Percentiles rank a stretch among this genome's conserved stretches.
Evolutionary conservation across 2,888 invertebrate species (phyloP).

Genomic region (Drosophila nigricruria): DNA sequence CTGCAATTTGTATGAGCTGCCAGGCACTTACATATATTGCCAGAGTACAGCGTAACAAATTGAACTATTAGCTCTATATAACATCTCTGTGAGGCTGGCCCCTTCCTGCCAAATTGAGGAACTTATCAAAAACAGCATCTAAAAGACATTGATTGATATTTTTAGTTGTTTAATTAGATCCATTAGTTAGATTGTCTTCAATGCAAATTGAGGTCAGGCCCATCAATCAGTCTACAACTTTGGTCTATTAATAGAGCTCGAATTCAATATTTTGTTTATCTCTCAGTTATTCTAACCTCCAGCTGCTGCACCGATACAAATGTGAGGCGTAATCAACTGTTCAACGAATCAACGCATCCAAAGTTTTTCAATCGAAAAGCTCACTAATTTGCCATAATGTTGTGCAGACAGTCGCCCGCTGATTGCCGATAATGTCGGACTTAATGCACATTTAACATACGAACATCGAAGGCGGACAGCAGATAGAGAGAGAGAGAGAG

Average conservation of each 20-base stretch:
- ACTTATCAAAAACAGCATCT: not conserved
- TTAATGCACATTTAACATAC: conserved; percentile 69
- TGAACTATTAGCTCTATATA: not conserved
- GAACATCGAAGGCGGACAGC: conserved; percentile 1
- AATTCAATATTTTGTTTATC: conserved; percentile 19
- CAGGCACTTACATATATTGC: not conserved
- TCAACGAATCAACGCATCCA: conserved; percentile 30
- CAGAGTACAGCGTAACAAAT: not conserved
- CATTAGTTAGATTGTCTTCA: conserved; percentile 16
- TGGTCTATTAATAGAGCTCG: conserved; percentile 34
- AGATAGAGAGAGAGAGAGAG: not conserved
- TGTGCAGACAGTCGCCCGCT: conserved; percentile 54
- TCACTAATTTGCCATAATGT: conserved; percentile 63
- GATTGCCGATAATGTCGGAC: conserved; percentile 70
- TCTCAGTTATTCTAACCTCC: conserved; percentile 36
- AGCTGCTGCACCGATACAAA: conserved; percentile 12
- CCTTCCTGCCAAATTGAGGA: not conserved
- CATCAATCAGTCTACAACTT: conserved; percentile 44
- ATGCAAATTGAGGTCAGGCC: conserved; percentile 42
- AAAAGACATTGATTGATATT: conserved; percentile 8
- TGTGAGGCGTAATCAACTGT: conserved; percentile 33
- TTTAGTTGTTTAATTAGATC: conserved; percentile 9
- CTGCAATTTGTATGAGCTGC: conserved; percentile 14
- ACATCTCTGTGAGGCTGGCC: not conserved
- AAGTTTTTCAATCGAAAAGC: conserved; percentile 21